Conservation (phyloP, 1,140 invertebrate species). For the Subanguina moxae region DNA sequence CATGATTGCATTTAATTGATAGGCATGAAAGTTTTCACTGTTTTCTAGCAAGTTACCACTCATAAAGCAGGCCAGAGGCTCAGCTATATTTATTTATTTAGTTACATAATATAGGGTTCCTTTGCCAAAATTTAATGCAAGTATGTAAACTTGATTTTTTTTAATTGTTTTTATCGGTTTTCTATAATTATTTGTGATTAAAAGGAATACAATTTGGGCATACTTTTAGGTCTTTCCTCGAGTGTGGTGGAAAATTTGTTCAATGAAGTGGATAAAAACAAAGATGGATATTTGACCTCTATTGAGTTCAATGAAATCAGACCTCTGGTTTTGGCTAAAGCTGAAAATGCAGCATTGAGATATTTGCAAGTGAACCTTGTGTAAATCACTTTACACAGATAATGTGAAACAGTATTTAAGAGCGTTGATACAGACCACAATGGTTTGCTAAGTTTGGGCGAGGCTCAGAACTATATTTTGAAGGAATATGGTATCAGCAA, state of each 20-base stretch:
- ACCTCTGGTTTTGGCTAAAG: constrained; percentile 55
- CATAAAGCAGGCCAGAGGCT: too few relatives aligned
- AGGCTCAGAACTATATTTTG: constrained; percentile 55
- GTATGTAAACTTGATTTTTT: too few relatives aligned
- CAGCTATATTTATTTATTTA: too few relatives aligned
- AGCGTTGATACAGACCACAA: constrained; percentile 55
- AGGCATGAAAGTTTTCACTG: too few relatives aligned
- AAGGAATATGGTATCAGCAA: constrained; percentile 58
- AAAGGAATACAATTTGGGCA: too few relatives aligned
- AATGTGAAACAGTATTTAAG: constrained; percentile 22
- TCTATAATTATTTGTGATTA: too few relatives aligned
- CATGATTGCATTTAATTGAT: too few relatives aligned
- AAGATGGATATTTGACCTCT: constrained; percentile 47
- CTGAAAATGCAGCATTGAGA: constrained; percentile 55
- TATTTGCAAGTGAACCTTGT: constrained; percentile 53
- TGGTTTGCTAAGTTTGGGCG: constrained; percentile 47
- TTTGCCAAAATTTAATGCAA: too few relatives aligned
- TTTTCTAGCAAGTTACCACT: too few relatives aligned
- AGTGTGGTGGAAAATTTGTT: constrained; percentile 53
- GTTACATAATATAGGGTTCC: too few relatives aligned
- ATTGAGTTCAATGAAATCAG: constrained; percentile 56
- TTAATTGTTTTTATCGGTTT: too few relatives aligned
- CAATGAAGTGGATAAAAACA: constrained; percentile 51
- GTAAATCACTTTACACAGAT: too few relatives aligned
- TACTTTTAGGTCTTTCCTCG: constrained; percentile 49